Evolutionary conservation across 1,140 invertebrate genomes (phyloP).

Genomic region (Cephus cinctus): DNA sequence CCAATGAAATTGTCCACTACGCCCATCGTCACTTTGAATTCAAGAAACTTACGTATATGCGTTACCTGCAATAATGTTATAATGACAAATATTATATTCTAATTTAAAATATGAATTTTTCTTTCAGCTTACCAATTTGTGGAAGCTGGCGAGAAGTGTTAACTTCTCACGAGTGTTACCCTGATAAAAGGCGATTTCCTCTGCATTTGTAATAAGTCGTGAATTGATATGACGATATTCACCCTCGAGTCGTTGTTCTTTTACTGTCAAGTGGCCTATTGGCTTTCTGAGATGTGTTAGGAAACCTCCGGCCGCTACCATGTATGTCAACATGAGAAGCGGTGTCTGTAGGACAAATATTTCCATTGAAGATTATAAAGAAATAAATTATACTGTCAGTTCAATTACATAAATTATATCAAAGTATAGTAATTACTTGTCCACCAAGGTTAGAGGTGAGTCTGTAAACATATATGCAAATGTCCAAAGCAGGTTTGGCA

Average conservation of each 20-base stretch:
- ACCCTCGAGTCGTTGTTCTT: conserved; percentile 95
- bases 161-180: conserved; percentile 87
- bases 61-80: conserved; percentile 54
- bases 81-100: background rate
- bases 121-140: conserved; percentile 72
- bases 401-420: conserved; percentile 3
- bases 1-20: conserved; percentile 94
- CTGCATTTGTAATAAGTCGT: conserved; percentile 93
- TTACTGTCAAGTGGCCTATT: conserved; percentile 84
- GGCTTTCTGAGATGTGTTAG: conserved; percentile 81
- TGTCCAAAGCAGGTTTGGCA: conserved; percentile 95
- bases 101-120: conserved; percentile 1
- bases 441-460: conserved; percentile 82
- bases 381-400: conserved; percentile 3
- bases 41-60: conserved; percentile 86
- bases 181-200: conserved; percentile 97
- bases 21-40: conserved; percentile 91
- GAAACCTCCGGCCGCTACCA: conserved; percentile 79
- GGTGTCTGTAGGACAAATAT: conserved; percentile 77
- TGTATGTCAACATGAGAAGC: conserved; percentile 79
- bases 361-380: conserved; percentile 25
- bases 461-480: conserved; percentile 89
- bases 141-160: conserved; percentile 84
- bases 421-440: conserved; percentile 57
- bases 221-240: conserved; percentile 98